Evolutionary conservation across 2,113 vertebrate genomes (phyloP), one percentile per base, ranked within the genome.

Genomic region (Menidia beryllina): DNA sequence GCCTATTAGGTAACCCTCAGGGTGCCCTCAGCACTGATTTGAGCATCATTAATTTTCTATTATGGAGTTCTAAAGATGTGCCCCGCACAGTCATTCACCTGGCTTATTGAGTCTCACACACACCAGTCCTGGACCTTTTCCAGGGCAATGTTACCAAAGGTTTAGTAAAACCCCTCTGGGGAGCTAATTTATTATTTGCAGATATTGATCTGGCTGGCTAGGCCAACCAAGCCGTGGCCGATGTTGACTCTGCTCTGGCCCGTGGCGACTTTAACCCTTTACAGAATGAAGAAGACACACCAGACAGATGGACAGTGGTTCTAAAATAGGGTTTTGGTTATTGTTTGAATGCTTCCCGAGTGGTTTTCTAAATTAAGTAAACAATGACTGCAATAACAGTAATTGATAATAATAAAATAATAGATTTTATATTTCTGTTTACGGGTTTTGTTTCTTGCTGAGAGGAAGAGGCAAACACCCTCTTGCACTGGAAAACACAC

Each of bases 161-260:
- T 95, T 95, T 95, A 95, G 93, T 91, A 92, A 86, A 93, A 90
- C 92, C 89, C 95, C 96, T 96, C 91, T 94, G 95, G 95, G 96
- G 96, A 97, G 93, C 94, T 96, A 94, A 96, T 98, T 97, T 97
- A 97, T 97, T 98, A 98, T 98, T 98, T 97, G 95, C 94, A 95
- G 96, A 94, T 98, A 98, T 98, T 95, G 96, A 98, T 98, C 96
- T 95, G 94, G 83, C 92, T 79, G 82, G 91, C 92, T 91, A 92
- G 91, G 92, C 91, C 93, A 94, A 94, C 93, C 93, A 88, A 94
- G 92, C 94, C 84, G 89, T 89, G 93, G 84, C 92, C 90, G 89
- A 63, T 94, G 93, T 95, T 91, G 93, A 93, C 93, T 95, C 93
- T 94, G 88, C 94, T 82, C 87, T 95, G 92, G 91, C 91, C 88